Conservation (phyloP, 1,140 invertebrate genomes). For the Pseudomyrmex cubaensis region DNA sequence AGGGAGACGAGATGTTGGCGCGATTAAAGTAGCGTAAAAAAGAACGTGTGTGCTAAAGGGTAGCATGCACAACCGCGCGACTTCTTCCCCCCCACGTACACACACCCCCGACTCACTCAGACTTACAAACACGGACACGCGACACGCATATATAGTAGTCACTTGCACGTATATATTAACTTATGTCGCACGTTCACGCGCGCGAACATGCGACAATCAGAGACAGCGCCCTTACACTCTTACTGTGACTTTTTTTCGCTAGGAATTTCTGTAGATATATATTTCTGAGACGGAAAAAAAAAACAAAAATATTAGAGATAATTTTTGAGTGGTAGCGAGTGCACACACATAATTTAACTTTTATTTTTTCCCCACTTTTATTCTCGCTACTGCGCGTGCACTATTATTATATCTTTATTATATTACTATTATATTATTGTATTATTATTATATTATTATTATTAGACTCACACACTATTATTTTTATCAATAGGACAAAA, state of each 20-base stretch:
- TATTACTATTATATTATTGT: conserved; percentile 67
- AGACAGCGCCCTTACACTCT: conserved; percentile 47
- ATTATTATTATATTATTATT: conserved; percentile 68
- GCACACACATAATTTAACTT: conserved; percentile 67
- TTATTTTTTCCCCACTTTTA: conserved; percentile 63
- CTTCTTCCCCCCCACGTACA: conserved; percentile 65
- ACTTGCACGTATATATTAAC: conserved; percentile 28
- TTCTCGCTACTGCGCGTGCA: conserved; percentile 69
- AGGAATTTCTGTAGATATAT: conserved; percentile 70
- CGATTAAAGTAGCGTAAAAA: conserved; percentile 67
- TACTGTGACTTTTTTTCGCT: conserved; percentile 44
- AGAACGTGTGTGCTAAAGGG: conserved; percentile 55
- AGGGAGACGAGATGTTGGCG: conserved; percentile 63
- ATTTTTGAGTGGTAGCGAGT: conserved; percentile 65
- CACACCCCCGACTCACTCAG: conserved; percentile 37
- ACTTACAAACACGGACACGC: conserved; percentile 39
- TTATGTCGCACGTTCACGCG: conserved; percentile 6
- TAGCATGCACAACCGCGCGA: conserved; percentile 48
- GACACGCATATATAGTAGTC: conserved; percentile 25
- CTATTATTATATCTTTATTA: conserved; percentile 67
- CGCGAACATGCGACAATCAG: conserved; percentile 40
- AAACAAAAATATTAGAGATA: conserved; percentile 58
- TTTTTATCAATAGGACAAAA: conserved; percentile 23
- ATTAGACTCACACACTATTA: conserved; percentile 69
- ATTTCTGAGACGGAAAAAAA: conserved; percentile 27